Evolutionary conservation across 2,888 invertebrate species (phyloP).

Genomic region (Embidobia sp.): DNA sequence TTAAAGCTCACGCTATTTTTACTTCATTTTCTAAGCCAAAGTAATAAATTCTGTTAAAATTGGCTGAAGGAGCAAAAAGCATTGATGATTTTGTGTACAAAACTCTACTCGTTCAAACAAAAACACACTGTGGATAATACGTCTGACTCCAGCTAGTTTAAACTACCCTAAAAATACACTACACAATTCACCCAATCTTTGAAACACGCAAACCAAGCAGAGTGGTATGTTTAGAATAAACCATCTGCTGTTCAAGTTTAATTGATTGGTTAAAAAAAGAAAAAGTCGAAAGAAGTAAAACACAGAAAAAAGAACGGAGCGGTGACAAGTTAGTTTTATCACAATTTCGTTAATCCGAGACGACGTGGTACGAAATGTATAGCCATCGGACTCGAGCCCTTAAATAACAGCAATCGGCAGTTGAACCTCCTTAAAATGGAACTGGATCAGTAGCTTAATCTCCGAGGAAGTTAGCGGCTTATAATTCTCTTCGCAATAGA

Average conservation of each 20-base stretch:
- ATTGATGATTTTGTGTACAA: slow-evolving; percentile 2
- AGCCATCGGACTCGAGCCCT: slow-evolving; percentile 18
- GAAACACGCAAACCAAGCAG: background rate
- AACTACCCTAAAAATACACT: slow-evolving; percentile 15
- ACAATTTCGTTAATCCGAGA: slow-evolving; percentile 36
- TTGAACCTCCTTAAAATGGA: slow-evolving; percentile 48
- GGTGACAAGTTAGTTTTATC: slow-evolving; percentile 18
- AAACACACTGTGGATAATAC: background rate
- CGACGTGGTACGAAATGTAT: slow-evolving; percentile 11
- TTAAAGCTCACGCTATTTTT: slow-evolving; percentile 12
- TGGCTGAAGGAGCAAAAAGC: slow-evolving; percentile 1
- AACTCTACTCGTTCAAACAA: slow-evolving; percentile 1
- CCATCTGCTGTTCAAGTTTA: slow-evolving; percentile 5
- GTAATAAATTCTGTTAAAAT: slow-evolving; percentile 3
- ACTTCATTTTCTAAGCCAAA: background rate
- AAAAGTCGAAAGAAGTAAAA: slow-evolving; percentile 1
- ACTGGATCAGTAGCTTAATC: slow-evolving; percentile 53
- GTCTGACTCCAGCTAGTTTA: background rate
- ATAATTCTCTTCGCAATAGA: slow-evolving; percentile 32
- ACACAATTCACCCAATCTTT: background rate
- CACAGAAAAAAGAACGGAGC: background rate
- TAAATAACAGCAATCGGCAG: slow-evolving; percentile 50
- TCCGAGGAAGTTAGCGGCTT: slow-evolving; percentile 36
- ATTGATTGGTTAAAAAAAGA: slow-evolving; percentile 15
- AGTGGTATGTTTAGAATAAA: slow-evolving; percentile 10